A percentile compares a stretch with the other conserved stretches of the same genome.
phyloP scores from a whole-genome alignment of 92 coral and sea anemone species.

The Parazoanthus swiftii region DNA sequence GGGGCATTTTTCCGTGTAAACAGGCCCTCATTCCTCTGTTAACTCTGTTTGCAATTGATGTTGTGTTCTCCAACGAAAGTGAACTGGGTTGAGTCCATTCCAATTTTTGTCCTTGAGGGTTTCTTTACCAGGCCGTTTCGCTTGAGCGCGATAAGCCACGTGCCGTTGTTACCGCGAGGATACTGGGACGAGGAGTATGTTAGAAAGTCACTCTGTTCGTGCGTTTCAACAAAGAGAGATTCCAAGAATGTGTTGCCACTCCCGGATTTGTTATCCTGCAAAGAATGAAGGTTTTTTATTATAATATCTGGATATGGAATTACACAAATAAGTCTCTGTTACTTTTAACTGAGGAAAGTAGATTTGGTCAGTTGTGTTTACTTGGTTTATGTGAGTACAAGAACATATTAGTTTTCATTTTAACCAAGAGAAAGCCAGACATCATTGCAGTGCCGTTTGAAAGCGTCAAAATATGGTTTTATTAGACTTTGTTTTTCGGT shows the following conservation, averaged over 20 bases:
- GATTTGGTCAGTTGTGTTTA: too few relatives aligned
- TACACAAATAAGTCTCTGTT: background rate
- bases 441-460: too few relatives aligned
- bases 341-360: too few relatives aligned
- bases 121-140: slow-evolving; percentile 63
- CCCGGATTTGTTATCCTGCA: slow-evolving; percentile 2
- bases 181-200: slow-evolving; percentile 54
- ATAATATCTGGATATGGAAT: background rate
- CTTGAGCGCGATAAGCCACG: slow-evolving; percentile 70
- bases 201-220: slow-evolving; percentile 57
- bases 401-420: too few relatives aligned
- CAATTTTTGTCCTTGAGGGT: slow-evolving; percentile 63
- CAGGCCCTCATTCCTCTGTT: background rate
- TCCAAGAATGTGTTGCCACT: background rate
- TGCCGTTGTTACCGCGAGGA: slow-evolving; percentile 31
- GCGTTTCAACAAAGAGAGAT: slow-evolving; percentile 62
- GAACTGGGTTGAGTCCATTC: slow-evolving; percentile 80
- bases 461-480: too few relatives aligned
- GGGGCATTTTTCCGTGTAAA: too few relatives aligned
- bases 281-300: background rate
- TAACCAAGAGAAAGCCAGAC: too few relatives aligned
- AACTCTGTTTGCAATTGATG: background rate
- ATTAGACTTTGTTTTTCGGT: too few relatives aligned
- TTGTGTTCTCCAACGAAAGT: background rate
- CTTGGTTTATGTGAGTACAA: too few relatives aligned